Evolutionary conservation across 2,888 invertebrate species (phyloP).

Genomic region (Cylloceria caligata): DNA sequence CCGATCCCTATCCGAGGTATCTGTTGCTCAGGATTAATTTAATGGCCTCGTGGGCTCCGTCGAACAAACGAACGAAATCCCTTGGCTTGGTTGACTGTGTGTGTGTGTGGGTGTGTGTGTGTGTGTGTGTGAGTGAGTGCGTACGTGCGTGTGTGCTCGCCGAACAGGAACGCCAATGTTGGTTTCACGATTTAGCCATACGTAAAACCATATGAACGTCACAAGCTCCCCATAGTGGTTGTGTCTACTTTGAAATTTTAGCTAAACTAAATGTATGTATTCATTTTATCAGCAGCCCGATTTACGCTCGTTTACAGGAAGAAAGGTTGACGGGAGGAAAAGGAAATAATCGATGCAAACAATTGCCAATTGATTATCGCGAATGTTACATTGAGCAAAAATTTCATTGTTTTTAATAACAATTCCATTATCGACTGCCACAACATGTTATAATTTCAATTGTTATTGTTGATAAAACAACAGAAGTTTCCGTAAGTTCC

Average conservation of each 20-base stretch:
- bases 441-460: no score
- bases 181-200: constrained; percentile 57
- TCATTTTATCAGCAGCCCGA: background rate
- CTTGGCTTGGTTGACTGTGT: constrained; percentile 23
- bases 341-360: constrained; percentile 18
- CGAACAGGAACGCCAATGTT: constrained; percentile 51
- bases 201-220: constrained; percentile 52
- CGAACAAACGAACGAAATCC: constrained; percentile 63
- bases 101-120: no score
- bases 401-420: no score
- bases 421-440: no score
- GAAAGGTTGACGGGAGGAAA: constrained; percentile 32
- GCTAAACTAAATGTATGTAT: constrained; percentile 9
- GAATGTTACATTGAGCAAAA: no score
- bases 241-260: constrained; percentile 1
- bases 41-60: constrained; percentile 64
- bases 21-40: constrained; percentile 75
- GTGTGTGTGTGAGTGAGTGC: constrained; percentile 44
- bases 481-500: no score
- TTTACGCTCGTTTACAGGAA: background rate
- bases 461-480: no score
- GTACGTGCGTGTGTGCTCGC: constrained; percentile 38
- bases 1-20: constrained; percentile 62
- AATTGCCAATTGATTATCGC: constrained; percentile 43
- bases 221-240: constrained; percentile 1